phyloP scores from a whole-genome alignment of 2,113 vertebrate genomes.

The Melospiza georgiana region DNA sequence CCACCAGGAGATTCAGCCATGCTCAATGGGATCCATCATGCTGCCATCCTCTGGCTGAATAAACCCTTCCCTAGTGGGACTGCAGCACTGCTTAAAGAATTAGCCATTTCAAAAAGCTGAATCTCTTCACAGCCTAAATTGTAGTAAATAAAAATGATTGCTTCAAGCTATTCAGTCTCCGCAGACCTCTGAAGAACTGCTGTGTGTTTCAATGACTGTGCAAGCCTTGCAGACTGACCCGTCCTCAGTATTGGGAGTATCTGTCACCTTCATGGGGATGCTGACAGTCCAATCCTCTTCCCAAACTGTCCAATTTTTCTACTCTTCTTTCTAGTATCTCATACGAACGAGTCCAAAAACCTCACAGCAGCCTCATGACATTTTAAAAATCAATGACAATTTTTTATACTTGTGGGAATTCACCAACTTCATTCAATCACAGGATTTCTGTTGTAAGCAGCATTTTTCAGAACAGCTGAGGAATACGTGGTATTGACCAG shows the following conservation, averaged over 20 bases:
- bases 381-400: not conserved
- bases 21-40: rapidly evolving
- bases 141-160: not conserved
- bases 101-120: not conserved
- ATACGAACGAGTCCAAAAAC: not conserved
- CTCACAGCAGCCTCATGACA: not conserved
- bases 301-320: not conserved
- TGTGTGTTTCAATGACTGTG: not conserved
- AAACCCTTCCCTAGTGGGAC: not conserved
- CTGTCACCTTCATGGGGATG: not conserved
- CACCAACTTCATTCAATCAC: not conserved
- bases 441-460: not conserved
- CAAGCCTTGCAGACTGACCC: not conserved
- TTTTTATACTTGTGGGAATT: not conserved
- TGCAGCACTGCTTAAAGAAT: not conserved
- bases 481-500: not conserved
- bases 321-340: not conserved
- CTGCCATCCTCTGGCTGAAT: not conserved
- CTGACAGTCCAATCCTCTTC: not conserved
- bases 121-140: not conserved
- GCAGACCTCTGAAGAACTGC: not conserved
- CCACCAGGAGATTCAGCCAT: not conserved
- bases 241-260: not conserved
- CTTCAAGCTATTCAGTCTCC: not conserved
- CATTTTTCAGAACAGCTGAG: not conserved